These are phyloP conservation scores for Mimumesa dahlbomi DNA, from an alignment of 2,888 invertebrate genomes.

Conservation along the genomic window DNA sequence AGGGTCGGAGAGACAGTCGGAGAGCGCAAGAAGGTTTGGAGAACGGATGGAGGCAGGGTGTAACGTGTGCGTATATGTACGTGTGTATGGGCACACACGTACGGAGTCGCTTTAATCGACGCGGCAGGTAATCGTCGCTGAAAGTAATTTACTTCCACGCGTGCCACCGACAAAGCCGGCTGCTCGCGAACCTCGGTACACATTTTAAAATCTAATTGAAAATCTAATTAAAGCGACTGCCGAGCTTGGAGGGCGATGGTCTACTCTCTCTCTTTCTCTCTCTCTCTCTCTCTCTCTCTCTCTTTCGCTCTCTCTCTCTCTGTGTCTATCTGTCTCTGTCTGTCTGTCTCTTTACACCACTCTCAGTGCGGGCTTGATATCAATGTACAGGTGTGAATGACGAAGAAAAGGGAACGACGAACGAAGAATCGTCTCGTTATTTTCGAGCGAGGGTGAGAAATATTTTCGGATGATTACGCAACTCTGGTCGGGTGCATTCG, in stretches of 20 bases:
- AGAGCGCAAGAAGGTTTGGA: background rate
- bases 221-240: conserved; percentile 67
- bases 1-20: conserved; percentile 1
- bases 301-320: too few species aligned
- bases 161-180: conserved; percentile 66
- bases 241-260: background rate
- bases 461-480: too few species aligned
- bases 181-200: conserved; percentile 59
- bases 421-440: too few species aligned
- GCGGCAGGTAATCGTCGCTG: conserved; percentile 63
- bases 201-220: conserved; percentile 72
- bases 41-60: conserved; percentile 20
- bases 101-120: conserved; percentile 57
- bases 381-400: conserved; percentile 14
- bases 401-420: background rate
- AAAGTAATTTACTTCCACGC: conserved; percentile 68
- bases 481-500: too few species aligned
- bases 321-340: too few species aligned
- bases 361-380: background rate
- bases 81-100: conserved; percentile 10
- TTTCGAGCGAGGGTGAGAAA: background rate
- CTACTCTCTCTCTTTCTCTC: too few species aligned
- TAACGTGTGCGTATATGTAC: conserved; percentile 19
- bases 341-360: too few species aligned
- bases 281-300: too few species aligned